These are phyloP conservation scores for Octodon degus DNA, from an alignment of 2,113 vertebrate genomes.

Conservation along the genomic window DNA sequence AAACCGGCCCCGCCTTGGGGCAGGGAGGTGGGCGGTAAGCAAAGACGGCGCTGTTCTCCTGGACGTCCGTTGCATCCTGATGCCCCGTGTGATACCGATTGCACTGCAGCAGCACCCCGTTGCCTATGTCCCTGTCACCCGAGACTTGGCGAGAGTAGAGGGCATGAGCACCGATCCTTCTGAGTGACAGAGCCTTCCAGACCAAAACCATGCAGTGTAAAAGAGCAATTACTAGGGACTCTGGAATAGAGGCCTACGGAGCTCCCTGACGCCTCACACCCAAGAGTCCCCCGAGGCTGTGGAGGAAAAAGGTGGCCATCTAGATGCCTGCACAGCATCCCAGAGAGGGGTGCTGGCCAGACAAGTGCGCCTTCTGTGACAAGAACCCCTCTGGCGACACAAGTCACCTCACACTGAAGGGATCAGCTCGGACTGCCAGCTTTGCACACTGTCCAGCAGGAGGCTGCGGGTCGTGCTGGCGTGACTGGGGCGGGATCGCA, in stretches of 20 bases:
- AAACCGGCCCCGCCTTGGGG: background rate
- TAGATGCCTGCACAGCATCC: accelerated
- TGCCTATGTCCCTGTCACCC: background rate
- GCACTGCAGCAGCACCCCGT: background rate
- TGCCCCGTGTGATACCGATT: background rate
- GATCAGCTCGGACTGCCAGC: background rate
- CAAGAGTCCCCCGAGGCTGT: background rate
- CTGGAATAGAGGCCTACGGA: background rate
- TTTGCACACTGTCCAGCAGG: background rate
- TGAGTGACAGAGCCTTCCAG: background rate
- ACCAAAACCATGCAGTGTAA: background rate
- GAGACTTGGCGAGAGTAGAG: too few relatives aligned
- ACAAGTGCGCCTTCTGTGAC: too few relatives aligned
- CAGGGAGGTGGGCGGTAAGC: background rate
- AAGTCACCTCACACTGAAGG: background rate
- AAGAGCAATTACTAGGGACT: background rate
- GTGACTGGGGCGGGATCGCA: background rate
- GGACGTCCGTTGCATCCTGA: background rate
- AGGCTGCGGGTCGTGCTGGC: background rate
- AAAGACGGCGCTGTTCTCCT: background rate
- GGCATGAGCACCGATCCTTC: background rate
- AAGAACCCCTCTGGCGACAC: background rate
- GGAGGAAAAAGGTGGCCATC: too few relatives aligned
- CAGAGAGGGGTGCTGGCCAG: background rate
- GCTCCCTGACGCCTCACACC: background rate